Percentiles rank a stretch among this genome's conserved stretches.
Conservation (phyloP, 2,888 invertebrate genomes). For the Lamellibrachia columna region DNA sequence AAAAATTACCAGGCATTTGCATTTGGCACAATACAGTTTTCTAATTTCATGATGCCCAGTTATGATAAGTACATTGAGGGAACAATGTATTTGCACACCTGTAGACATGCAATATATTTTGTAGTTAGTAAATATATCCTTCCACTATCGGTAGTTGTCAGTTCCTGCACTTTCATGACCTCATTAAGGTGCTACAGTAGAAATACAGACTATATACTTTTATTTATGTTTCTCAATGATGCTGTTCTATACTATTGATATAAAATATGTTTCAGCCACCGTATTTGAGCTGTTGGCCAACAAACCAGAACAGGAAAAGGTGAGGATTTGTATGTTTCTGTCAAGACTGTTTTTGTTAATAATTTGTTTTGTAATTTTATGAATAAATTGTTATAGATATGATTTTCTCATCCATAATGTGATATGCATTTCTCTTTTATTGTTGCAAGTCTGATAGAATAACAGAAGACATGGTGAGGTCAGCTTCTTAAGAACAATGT, state of each 20-base stretch:
- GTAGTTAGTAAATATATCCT: neutral
- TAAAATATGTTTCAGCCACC: conserved; percentile 46
- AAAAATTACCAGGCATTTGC: neutral
- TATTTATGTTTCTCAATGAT: neutral
- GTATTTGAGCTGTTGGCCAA: conserved; percentile 80
- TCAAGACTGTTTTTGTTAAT: neutral
- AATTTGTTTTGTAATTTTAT: neutral
- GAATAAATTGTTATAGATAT: neutral
- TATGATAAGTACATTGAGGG: neutral
- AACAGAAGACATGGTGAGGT: too few species aligned
- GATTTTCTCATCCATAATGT: neutral
- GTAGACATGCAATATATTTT: neutral
- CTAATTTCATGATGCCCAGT: neutral
- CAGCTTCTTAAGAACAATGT: too few species aligned
- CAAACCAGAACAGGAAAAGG: conserved; percentile 87
- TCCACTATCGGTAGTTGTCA: neutral
- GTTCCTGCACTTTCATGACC: neutral
- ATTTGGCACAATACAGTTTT: neutral
- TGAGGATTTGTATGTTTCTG: conserved; percentile 53
- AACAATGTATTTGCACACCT: neutral
- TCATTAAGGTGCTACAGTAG: neutral
- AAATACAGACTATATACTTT: neutral
- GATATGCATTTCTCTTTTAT: too few species aligned
- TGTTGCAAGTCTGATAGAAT: too few species aligned
- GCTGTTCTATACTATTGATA: neutral